Evolutionary conservation across 2,113 vertebrate species (phyloP).

Genomic region (Todiramphus saurophagus): DNA sequence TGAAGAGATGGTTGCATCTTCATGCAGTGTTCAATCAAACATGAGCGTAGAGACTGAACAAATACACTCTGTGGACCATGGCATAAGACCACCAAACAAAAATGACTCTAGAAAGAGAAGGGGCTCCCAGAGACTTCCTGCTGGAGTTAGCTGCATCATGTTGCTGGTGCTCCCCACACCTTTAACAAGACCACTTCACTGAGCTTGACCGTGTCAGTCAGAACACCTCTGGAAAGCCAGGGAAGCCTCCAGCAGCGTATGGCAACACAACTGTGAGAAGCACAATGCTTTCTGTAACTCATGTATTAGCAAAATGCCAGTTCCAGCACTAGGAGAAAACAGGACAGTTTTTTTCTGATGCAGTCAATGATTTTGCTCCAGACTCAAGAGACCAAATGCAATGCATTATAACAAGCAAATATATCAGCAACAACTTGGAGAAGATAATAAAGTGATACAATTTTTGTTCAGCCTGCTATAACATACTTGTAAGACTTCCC

Average conservation of each 20-base stretch:
- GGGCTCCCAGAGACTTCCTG: background rate
- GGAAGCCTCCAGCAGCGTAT: background rate
- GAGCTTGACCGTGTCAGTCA: background rate
- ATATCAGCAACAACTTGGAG: background rate
- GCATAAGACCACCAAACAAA: background rate
- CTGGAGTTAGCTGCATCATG: background rate
- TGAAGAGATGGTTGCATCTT: background rate
- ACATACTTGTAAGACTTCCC: background rate
- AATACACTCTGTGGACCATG: background rate
- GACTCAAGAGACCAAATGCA: background rate
- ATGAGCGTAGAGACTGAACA: background rate
- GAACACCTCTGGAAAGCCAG: background rate
- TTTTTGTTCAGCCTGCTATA: background rate
- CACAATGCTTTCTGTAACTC: background rate
- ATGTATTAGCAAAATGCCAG: background rate
- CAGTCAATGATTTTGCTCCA: background rate
- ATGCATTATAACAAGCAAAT: background rate
- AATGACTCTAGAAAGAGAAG: background rate
- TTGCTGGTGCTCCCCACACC: background rate
- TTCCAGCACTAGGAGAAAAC: background rate
- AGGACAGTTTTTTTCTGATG: background rate
- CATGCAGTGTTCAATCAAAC: background rate
- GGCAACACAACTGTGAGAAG: accelerated
- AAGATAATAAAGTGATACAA: accelerated
- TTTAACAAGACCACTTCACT: background rate